Percentiles rank a stretch among this genome's conserved stretches.
phyloP scores from a whole-genome alignment of 1,140 invertebrate species.

The Stegodyphus dumicola region DNA sequence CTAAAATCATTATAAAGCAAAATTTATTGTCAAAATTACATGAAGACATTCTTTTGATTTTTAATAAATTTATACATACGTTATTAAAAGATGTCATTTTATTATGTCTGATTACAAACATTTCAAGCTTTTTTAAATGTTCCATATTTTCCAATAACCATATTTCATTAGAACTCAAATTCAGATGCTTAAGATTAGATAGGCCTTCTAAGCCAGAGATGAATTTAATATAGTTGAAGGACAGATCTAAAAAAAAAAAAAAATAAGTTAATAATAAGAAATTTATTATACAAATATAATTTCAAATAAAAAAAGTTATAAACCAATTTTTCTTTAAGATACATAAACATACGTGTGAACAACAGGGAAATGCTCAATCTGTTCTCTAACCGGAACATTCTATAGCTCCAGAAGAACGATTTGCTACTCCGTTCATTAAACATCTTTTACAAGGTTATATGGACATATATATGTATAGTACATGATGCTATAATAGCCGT shows the following conservation, averaged over 20 bases:
- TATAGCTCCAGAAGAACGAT: no score
- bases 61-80: not conserved
- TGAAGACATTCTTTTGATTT: not conserved
- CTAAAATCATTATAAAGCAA: not conserved
- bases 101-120: not conserved
- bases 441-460: no score
- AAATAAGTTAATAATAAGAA: not conserved
- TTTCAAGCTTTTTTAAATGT: not conserved
- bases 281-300: no score
- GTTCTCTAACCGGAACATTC: no score
- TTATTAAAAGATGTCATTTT: not conserved
- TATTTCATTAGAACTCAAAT: not conserved
- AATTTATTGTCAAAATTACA: not conserved
- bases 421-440: no score
- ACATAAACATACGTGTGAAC: no score
- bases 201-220: not conserved
- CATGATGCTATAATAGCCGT: no score
- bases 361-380: no score
- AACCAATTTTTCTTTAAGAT: no score
- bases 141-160: not conserved
- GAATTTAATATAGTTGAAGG: not conserved
- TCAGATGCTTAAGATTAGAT: not conserved
- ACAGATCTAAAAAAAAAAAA: not conserved
- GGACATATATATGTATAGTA: no score
- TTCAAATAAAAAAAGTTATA: no score